These are phyloP conservation scores for Pharmacophagus antenor DNA, from an alignment of 2,888 invertebrate genomes.

Conservation along the genomic window DNA sequence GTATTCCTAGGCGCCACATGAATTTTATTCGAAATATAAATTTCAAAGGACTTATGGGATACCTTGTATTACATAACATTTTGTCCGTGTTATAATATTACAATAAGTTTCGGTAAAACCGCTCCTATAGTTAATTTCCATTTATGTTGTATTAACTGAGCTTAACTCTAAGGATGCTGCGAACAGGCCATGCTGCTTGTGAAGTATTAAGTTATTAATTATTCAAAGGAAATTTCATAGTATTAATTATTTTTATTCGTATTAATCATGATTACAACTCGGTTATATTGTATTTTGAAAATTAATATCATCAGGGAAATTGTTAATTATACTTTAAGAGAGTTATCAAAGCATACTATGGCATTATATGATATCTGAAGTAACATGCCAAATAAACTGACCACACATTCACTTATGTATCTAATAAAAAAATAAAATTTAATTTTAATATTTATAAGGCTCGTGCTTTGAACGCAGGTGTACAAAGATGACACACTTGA, in stretches of 20 bases:
- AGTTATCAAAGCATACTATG: neutral
- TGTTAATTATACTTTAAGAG: neutral
- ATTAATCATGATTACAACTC: neutral
- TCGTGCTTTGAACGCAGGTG: no score
- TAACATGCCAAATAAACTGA: no score
- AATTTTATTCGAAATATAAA: no score
- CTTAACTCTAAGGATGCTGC: neutral
- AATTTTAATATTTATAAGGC: no score
- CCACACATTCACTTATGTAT: no score
- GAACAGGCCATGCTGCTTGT: neutral
- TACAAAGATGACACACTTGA: no score
- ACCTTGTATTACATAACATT: no score
- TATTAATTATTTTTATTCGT: neutral
- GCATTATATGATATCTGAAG: no score
- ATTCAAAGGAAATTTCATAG: neutral
- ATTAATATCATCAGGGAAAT: neutral
- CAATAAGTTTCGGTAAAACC: neutral
- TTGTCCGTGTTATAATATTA: no score
- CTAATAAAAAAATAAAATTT: no score
- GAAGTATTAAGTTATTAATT: neutral
- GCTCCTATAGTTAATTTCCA: conserved; percentile 3
- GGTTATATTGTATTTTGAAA: neutral
- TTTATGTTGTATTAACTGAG: neutral
- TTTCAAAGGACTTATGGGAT: no score
- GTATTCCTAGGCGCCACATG: no score